A percentile compares a stretch with the other conserved stretches of the same genome.
These are phyloP conservation scores for Criorhina ranunculi DNA, from an alignment of 2,888 invertebrate species.

Conservation along the genomic window DNA sequence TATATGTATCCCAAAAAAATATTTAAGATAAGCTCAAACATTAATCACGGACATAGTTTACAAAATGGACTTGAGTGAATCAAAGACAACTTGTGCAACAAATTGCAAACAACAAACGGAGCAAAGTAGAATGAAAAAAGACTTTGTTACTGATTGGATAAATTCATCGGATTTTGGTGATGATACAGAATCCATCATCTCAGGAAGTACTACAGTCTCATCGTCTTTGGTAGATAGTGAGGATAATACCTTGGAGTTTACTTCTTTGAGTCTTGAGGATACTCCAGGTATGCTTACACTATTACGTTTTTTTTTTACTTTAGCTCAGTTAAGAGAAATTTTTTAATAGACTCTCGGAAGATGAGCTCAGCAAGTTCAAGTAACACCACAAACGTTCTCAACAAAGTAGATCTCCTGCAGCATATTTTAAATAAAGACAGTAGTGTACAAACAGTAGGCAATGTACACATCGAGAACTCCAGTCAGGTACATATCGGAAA, in stretches of 20 bases:
- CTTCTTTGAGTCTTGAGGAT: conserved; percentile 28
- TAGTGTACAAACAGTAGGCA: conserved; percentile 82
- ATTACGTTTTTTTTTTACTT: neutral
- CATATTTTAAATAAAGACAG: conserved; percentile 80
- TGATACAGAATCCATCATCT: conserved; percentile 53
- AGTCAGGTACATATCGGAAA: conserved; percentile 85
- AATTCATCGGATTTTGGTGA: conserved; percentile 50
- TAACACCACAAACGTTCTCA: conserved; percentile 69
- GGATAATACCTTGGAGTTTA: conserved; percentile 39
- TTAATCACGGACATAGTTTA: conserved; percentile 25
- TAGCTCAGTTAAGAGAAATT: neutral
- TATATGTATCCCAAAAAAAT: neutral
- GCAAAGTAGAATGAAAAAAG: conserved; percentile 9
- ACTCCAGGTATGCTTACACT: neutral
- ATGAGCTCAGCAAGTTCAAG: conserved; percentile 29
- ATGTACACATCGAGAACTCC: conserved; percentile 84
- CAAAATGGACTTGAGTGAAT: neutral
- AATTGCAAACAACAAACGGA: conserved; percentile 10
- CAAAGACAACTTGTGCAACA: neutral
- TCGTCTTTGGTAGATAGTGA: conserved; percentile 64
- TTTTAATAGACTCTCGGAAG: conserved; percentile 19
- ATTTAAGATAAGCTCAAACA: neutral
- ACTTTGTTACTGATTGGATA: conserved; percentile 57
- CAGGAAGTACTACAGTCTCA: conserved; percentile 52
- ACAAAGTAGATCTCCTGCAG: conserved; percentile 80